Evolutionary conservation across 2,888 invertebrate species (phyloP).

Genomic region (Acrobasis consociella): DNA sequence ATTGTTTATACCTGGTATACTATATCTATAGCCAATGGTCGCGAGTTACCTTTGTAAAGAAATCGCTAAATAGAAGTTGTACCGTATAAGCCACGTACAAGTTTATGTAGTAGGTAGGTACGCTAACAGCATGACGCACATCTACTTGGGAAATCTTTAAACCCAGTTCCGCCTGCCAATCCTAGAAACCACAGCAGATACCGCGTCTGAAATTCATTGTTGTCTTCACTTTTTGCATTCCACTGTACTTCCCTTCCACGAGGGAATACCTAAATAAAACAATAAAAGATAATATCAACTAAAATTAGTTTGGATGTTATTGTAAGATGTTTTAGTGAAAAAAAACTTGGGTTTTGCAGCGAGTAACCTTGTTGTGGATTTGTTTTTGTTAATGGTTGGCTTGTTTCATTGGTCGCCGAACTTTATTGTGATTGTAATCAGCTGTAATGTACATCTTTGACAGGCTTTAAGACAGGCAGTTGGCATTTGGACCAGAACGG

Average conservation of each 20-base stretch:
- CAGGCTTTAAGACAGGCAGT: no score
- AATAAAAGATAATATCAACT: constrained; percentile 11
- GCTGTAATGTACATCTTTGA: background rate
- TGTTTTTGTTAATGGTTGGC: background rate
- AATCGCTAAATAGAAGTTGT: no score
- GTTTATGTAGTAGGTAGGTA: no score
- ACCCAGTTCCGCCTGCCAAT: constrained; percentile 11
- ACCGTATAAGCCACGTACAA: no score
- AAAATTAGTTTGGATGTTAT: constrained; percentile 14
- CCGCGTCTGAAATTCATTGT: constrained; percentile 1
- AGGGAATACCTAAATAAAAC: constrained; percentile 2
- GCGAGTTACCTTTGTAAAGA: no score
- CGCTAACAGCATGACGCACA: background rate
- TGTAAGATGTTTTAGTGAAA: constrained; percentile 1
- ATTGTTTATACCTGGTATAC: no score
- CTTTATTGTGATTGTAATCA: background rate
- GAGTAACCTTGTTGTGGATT: constrained; percentile 3
- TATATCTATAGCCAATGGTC: no score
- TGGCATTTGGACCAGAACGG: no score
- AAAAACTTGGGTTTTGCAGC: background rate
- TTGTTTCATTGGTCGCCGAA: constrained; percentile 1
- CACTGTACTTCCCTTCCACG: constrained; percentile 12
- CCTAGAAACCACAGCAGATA: background rate
- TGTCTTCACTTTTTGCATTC: background rate
- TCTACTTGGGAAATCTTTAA: constrained; percentile 3